These are phyloP conservation scores for Calidris pygmaea DNA, from an alignment of 2,113 vertebrate genomes.

Conservation along the genomic window DNA sequence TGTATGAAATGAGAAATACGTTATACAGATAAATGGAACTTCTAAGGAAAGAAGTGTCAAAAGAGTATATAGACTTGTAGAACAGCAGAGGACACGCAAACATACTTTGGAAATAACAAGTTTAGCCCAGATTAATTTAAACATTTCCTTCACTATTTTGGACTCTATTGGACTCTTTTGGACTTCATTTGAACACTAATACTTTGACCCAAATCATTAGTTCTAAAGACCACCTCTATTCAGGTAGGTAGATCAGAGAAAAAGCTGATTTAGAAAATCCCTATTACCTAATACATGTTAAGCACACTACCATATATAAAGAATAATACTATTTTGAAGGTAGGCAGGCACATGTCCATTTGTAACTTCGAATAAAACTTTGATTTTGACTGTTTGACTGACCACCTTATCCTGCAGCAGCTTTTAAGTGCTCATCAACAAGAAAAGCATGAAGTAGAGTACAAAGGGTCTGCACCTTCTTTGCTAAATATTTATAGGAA, in stretches of 20 bases:
- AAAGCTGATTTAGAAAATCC: not conserved
- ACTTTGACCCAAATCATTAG: not conserved
- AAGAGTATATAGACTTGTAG: not conserved
- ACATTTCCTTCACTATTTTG: not conserved
- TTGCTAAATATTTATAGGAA: not conserved
- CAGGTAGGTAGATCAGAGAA: not conserved
- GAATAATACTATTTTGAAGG: not conserved
- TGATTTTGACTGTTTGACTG: not conserved
- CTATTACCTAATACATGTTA: not conserved
- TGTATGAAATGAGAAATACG: not conserved
- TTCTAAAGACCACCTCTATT: not conserved
- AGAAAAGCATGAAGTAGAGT: not conserved
- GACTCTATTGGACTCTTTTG: too few species aligned
- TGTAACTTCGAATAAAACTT: not conserved
- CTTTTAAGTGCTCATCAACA: not conserved
- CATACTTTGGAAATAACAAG: not conserved
- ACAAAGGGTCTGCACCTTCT: not conserved
- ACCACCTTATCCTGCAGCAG: not conserved
- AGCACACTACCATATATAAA: not conserved
- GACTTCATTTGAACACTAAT: not conserved
- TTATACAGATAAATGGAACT: not conserved
- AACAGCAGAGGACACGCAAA: not conserved
- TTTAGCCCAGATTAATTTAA: not conserved
- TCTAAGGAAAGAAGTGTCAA: not conserved
- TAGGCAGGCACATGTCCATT: not conserved